Evolutionary conservation across 2,113 vertebrate species (phyloP).

Genomic region (Polyodon spathula): DNA sequence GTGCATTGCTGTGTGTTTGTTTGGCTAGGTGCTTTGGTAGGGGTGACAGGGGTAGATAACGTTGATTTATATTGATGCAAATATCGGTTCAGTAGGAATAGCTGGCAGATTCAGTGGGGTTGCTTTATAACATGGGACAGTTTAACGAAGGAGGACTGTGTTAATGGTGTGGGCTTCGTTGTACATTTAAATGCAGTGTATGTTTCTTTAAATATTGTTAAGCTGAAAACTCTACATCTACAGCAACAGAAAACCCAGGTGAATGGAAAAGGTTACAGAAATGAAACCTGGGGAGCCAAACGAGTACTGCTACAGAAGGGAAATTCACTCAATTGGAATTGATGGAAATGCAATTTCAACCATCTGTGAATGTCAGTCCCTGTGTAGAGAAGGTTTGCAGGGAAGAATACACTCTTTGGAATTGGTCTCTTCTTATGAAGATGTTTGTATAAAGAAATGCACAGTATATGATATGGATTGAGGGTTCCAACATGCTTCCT

Average conservation of each 20-base stretch:
- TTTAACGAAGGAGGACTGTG: background rate
- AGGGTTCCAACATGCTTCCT: too few relatives aligned
- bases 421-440: background rate
- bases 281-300: constrained; percentile 35
- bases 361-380: constrained; percentile 33
- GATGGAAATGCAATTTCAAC: constrained; percentile 33
- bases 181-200: too few relatives aligned
- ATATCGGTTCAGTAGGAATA: too few relatives aligned
- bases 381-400: constrained; percentile 24
- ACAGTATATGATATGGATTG: too few relatives aligned
- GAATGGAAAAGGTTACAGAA: constrained; percentile 47
- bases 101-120: too few relatives aligned
- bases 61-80: too few relatives aligned
- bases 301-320: constrained; percentile 34
- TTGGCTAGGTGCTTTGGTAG: too few relatives aligned
- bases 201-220: background rate
- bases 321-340: constrained; percentile 36
- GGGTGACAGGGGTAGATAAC: too few relatives aligned
- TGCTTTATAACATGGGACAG: too few relatives aligned
- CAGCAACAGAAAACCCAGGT: constrained; percentile 7
- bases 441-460: background rate
- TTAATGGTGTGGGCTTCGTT: background rate
- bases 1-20: too few relatives aligned
- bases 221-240: background rate
- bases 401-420: constrained; percentile 13